Evolutionary conservation across 2,113 vertebrate species (phyloP), one percentile per base, ranked within the genome.

Genomic region (Bubalus kerabau): DNA sequence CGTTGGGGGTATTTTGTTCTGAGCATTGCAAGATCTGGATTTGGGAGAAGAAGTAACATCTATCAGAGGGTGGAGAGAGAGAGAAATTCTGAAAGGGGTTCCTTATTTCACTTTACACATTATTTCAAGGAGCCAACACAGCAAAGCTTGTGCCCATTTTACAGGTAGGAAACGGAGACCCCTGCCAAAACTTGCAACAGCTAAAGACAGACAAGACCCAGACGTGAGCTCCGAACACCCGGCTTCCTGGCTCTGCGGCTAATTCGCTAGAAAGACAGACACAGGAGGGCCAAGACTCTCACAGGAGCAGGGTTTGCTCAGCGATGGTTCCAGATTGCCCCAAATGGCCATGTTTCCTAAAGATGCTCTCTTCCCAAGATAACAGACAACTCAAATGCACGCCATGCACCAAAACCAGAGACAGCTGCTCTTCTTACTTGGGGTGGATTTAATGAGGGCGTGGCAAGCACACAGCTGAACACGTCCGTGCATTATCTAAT

Each of bases 401-500:
- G 2, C 10, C 3, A 2, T 4, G 28, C 1, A 9, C 87, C 19
- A 30, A 62, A 21, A 21, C 71, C 28, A 21, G 15, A 82, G 43
- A 24, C 48, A 46, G 28, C 11, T 17, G 60, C 28, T 60, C 56
- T 40, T 82, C 59, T 62, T 1, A 8, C 26, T 3, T 6, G 16
- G 74, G 52, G 62, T 82, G 86, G 92, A 50, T 32, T 85, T 15
- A 28, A 48, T 28, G 28, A 74, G 46, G 57, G 30, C 1, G 0
- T 21, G 52, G 17, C 78, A 54, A 67, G 83, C 83, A 19, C 57
- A 52, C 30, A 15, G 32, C 48, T 6, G 43, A 64, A 57, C 62
- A 19, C 30, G 1, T 23, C 62, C 0, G 0, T 0, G 43, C 46
- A 5, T 56, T 78, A 43, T 36, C 80, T 46, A 50, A 80, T 6